Base-by-base conservation (phyloP, 2,797 vertebrate species). In the Hirundo rustica region DNA sequence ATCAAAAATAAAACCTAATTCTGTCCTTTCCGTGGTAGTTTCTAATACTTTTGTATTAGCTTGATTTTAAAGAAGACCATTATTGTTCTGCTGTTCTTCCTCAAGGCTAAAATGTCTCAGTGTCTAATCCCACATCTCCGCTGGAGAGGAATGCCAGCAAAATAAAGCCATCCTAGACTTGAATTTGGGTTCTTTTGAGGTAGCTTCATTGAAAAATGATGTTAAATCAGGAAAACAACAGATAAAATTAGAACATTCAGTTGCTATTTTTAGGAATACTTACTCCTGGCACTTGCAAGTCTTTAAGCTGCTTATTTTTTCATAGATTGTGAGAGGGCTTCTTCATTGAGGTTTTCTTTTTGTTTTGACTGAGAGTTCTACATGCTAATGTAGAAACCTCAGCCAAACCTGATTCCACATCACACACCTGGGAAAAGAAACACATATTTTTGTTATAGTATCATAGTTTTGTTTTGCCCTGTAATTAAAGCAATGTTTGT, bases 291-390 rank as follows among this genome's bases (percentile, higher is more conserved):
- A 62, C 42, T 88, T 93, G 18, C 13, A 74, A 84, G 16, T 70
- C 87, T 79, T 89, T 84, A 90, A 94, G 44, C 85, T 91, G 66
- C 70, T 84, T 91, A 73, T 64, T 81, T 83, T 96, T 93, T 79
- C 53, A 25, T 70, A 67, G 55, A 47, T 55, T 91, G 45, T 66
- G 34, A 73, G 82, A 89, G n/a, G 64, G 26, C 40, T 74, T 94
- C 86, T 73, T 74, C 32, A 38, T 7, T 74, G 51, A 90, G 27
- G 23, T 30, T 54, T 64, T 38, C 3, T 48, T 77, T n/a, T 54
- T 66, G 6, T 74, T 83, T 85, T 55, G 54, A 90, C 18, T 64
- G 51, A 36, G 38, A 50, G 26, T 74, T 85, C 21, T 77, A 40
- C 26, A 3, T 62, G 45, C n/a, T 79, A 16, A 53, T 18, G 2